Base-by-base conservation (phyloP, 2,113 vertebrate genomes). In the Zosterops lateralis region DNA sequence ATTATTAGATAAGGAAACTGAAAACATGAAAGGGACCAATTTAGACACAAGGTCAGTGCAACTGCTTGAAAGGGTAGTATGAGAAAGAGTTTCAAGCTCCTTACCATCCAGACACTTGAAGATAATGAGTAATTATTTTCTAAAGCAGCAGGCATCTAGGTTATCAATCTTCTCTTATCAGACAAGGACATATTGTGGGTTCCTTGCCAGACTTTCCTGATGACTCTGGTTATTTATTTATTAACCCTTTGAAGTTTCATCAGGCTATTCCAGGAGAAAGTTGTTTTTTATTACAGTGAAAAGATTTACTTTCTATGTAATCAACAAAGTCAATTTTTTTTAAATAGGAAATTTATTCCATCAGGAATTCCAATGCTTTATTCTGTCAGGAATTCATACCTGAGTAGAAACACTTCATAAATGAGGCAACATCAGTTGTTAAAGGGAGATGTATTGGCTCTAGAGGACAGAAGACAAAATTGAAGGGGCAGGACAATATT, bases 91-190 rank as follows among this genome's bases (percentile, higher is more conserved):
- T 96, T 92, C 57, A 71, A 79, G 81, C 58, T 87, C 38, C 62
- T 76, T 87, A 50, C 74, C 54, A n/a, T 89, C 26, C 66, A 73
- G 60, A 54, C 58, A 31, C 50, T 91, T 75, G 58, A 73, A 81
- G 62, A 82, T 91, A 93, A 68, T 87, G 48, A 82, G 79, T 92
- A 91, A 91, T 95, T 93, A 73, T 91, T 93, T 89, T 92, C 51
- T 82, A 91, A 96, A 91, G 66, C 62, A 84, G 53, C 44, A 92
- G 89, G 44, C 73, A 68, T 93, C 57, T 84, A 90, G 66, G 38
- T 95, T 91, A 95, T 87, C 87, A 90, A 31, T 93, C 89, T 91
- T 89, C 26, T 87, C 45, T 83, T 89, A 95, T 70, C 92, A 79
- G 58, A 34, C 54, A 84, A 76, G 45, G 86, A 89, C 77, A 87